Base-by-base conservation (phyloP, 2,888 invertebrate genomes). In the Cosmopolites sordidus region DNA sequence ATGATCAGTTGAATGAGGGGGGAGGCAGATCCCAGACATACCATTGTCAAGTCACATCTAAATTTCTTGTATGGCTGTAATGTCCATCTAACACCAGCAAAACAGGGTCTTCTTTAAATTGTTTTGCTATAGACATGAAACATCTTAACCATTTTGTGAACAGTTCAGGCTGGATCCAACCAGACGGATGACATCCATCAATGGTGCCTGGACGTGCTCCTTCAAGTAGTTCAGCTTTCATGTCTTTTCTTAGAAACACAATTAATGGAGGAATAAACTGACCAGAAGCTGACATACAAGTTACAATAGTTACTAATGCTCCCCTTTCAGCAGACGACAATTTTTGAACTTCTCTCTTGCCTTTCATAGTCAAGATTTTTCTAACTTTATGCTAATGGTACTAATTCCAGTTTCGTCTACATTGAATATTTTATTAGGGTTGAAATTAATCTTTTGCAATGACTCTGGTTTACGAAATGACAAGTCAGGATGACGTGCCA, bases 11-110 rank as follows among this genome's bases (percentile, higher is more conserved):
- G 60, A 61, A 44, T 64, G 70, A 9, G 70, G 67, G 16, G 69
- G 71, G 18, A 70, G 57, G 48, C 66, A 66, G 5, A 71, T 43
- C 11, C 71, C 59, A 27, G 63, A 58, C 9, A 67, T 60, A 38
- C 47, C 17, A 46, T 59, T 54, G 55, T 56, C 15, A 55, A 11
- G 27, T 44, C 46, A 14, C 43, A 16, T 40, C 16, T 16, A 16
- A 16, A 14, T 42, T 48, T 42, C 48, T 22, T 30, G 45, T 45
- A 16, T 45, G 33, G n/a, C 33, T 48, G 17, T 42, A 48, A 33
- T 42, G 48, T 5, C 40, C 40, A 40, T 40, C 40, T 11, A 40
- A 16, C 2, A 40, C 17, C 14, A 16, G 17, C 6, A 40, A 6
- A 40, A 40, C 16, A 4, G 40, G 16, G 5, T 40, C 11, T 8